Conservation (phyloP, 2,888 invertebrate genomes). For the Incurvaria masculella region DNA sequence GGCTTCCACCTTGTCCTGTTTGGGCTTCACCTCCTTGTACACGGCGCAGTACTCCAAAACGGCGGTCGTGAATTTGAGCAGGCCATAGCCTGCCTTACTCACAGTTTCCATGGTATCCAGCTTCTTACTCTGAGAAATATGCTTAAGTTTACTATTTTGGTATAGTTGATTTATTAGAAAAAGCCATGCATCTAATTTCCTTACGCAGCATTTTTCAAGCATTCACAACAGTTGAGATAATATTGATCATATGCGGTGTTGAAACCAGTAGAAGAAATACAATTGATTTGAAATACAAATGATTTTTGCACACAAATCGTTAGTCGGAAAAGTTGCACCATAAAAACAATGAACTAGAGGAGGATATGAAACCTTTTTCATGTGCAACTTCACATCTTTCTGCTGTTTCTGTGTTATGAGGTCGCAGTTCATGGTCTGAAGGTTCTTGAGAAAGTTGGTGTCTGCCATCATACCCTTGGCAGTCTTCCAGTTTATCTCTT, state of each 20-base stretch:
- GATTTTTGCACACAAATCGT: too few relatives aligned
- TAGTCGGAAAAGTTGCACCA: too few relatives aligned
- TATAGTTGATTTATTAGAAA: too few relatives aligned
- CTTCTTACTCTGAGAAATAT: slow-evolving; percentile 49
- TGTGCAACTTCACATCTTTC: slow-evolving; percentile 66
- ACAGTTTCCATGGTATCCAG: slow-evolving; percentile 81
- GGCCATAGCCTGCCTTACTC: slow-evolving; percentile 82
- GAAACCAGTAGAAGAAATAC: too few relatives aligned
- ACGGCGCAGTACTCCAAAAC: slow-evolving; percentile 89
- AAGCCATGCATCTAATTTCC: too few relatives aligned
- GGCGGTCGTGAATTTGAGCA: slow-evolving; percentile 81
- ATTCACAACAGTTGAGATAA: too few relatives aligned
- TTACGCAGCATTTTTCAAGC: too few relatives aligned
- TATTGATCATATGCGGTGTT: too few relatives aligned
- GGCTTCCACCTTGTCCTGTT: slow-evolving; percentile 76
- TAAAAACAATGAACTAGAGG: too few relatives aligned
- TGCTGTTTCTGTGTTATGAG: slow-evolving; percentile 69
- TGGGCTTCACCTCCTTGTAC: slow-evolving; percentile 80
- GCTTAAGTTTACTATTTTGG: background rate
- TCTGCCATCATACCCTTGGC: slow-evolving; percentile 93
- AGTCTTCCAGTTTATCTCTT: slow-evolving; percentile 87
- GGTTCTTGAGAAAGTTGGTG: slow-evolving; percentile 72
- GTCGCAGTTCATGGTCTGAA: slow-evolving; percentile 86
- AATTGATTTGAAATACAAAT: too few relatives aligned
- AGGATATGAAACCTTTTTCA: slow-evolving; percentile 63